Conservation (phyloP, 1,140 invertebrate genomes). For the Drosophila nebulosa region DNA sequence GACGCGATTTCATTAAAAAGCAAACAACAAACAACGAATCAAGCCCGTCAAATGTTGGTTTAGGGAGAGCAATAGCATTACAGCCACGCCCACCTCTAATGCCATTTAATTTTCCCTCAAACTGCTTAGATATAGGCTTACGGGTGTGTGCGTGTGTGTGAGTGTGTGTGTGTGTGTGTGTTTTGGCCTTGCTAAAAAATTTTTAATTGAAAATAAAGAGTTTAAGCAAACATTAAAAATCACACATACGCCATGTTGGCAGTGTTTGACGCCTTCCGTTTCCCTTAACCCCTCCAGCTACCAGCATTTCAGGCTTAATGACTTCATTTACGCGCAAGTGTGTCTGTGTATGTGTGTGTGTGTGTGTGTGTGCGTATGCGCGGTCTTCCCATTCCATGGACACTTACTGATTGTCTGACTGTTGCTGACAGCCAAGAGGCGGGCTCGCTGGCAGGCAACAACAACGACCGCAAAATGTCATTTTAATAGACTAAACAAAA, state of each 20-base stretch:
- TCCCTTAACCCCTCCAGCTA: not conserved
- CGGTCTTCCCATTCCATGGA: not conserved
- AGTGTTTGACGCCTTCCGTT: too few species aligned
- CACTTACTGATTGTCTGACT: not conserved
- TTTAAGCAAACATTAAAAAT: slow-evolving; percentile 62
- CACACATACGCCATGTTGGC: slow-evolving; percentile 42
- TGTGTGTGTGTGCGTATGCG: slow-evolving; percentile 14
- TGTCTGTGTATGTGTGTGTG: not conserved
- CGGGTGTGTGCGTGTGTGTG: not conserved
- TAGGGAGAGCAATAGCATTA: not conserved
- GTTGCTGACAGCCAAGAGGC: slow-evolving; percentile 27
- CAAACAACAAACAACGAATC: slow-evolving; percentile 15
- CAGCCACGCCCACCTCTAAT: slow-evolving; percentile 13
- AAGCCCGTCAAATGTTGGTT: not conserved
- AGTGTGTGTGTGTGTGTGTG: not conserved
- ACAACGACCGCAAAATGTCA: slow-evolving; percentile 45
- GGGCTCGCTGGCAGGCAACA: slow-evolving; percentile 17
- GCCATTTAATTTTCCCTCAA: slow-evolving; percentile 3
- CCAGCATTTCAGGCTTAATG: slow-evolving; percentile 6
- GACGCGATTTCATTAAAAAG: slow-evolving; percentile 52
- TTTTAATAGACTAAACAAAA: slow-evolving; percentile 62
- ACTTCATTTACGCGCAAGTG: slow-evolving; percentile 9
- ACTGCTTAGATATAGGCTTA: not conserved
- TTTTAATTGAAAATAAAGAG: slow-evolving; percentile 63
- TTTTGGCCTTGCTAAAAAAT: slow-evolving; percentile 17